These are phyloP conservation scores for Indicator maculatus DNA, from an alignment of 2,113 vertebrate species.

Conservation along the genomic window DNA sequence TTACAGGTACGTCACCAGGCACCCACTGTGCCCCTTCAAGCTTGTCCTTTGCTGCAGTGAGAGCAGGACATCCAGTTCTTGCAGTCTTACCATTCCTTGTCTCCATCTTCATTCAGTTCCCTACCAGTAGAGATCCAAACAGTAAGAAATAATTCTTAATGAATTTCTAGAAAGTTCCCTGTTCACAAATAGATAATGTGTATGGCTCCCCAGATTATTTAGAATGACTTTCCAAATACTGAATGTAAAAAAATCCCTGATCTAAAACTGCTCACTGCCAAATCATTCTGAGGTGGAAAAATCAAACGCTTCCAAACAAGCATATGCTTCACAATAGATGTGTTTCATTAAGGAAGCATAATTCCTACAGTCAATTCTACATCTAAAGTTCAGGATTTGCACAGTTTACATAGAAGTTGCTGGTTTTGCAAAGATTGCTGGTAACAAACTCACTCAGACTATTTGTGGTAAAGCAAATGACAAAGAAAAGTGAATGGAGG, in stretches of 20 bases:
- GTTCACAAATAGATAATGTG: not conserved
- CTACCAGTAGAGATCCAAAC: not conserved
- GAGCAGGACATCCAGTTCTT: not conserved
- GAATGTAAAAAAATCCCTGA: not conserved
- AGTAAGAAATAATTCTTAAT: not conserved
- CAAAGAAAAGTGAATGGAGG: not conserved
- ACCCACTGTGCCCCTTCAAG: not conserved
- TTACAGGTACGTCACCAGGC: not conserved
- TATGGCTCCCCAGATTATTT: not conserved
- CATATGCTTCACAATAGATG: not conserved
- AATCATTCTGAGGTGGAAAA: not conserved
- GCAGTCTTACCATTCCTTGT: not conserved
- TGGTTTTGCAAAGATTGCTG: not conserved
- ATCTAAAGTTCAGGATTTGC: not conserved
- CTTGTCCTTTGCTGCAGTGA: not conserved
- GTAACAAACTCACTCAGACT: not conserved
- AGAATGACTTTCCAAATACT: not conserved
- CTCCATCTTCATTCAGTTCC: not conserved
- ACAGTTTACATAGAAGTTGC: not conserved
- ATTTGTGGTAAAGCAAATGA: not conserved
- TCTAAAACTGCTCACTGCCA: not conserved
- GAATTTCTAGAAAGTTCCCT: not conserved
- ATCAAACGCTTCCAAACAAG: not conserved
- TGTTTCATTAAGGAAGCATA: not conserved
- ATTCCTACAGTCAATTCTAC: not conserved